Evolutionary conservation across 2,797 vertebrate species (phyloP), one percentile per base, ranked within the genome.

Genomic region (Arrhamphus sclerolepis): DNA sequence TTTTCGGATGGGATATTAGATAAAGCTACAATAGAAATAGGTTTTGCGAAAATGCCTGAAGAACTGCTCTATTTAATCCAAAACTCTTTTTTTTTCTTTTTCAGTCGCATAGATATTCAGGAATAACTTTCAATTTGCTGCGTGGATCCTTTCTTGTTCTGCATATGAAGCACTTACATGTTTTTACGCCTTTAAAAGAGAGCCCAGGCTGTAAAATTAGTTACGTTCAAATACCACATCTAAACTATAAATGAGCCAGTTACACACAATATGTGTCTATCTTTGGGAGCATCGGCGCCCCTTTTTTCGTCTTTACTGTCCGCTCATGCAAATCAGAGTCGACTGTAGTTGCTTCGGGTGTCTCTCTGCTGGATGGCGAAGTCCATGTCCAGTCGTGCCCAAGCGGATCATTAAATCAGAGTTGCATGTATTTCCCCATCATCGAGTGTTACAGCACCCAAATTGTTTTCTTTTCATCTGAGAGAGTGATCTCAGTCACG

Each of bases 401-500:
- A 18, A 54, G 69, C 51, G n/a, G 69, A 78, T 87, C 79, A 66
- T 85, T 86, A 74, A 61, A 75, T 49, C 64, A 39, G 67, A 81
- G 49, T 60, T 57, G 80, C 31, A 9, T 60, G 78, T 86, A 70
- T 82, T 79, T 75, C 66, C 24, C 56, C n/a, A 28, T 60, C 79
- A 68, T 81, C 65, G 64, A 21, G 51, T 17, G 54, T 73, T 64
- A 49, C 53, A 62, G 73, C 72, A 70, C 76, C 84, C 79, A 85
- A 81, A 86, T 87, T 71, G 68, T 87, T 89, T 88, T 81, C 68
- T 71, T 85, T 89, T 89, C 80, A 87, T 88, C 66, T 59, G 62
- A 75, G 58, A 65, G 66, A 84, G 72, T 77, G 84, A 84, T 84
- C 65, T 81, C 58, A 29, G 68, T 52, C 71, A 1, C 68, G 9